Percentiles rank a stretch among this genome's conserved stretches.
phyloP scores from a whole-genome alignment of 2,797 vertebrate species.

The Anableps anableps region DNA sequence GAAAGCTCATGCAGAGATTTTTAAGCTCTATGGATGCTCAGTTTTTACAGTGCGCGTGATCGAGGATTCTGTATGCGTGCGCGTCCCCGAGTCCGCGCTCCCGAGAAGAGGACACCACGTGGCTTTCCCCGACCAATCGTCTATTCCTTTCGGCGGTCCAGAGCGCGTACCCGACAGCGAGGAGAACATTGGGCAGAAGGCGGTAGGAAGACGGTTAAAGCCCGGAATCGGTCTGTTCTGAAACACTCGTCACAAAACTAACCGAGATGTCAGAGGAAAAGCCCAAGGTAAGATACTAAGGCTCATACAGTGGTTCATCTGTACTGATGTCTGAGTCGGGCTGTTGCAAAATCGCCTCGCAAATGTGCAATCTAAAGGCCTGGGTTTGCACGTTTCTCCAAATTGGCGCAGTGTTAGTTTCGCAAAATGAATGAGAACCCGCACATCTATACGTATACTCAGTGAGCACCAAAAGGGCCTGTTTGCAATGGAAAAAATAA shows the following conservation, averaged over 20 bases:
- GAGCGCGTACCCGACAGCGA: slow-evolving; percentile 84
- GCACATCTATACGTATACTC: slow-evolving; percentile 7
- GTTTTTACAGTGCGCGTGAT: slow-evolving; percentile 52
- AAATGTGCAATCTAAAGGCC: slow-evolving; percentile 78
- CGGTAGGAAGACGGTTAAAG: slow-evolving; percentile 66
- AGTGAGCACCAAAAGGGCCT: not conserved
- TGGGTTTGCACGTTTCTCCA: slow-evolving; percentile 80
- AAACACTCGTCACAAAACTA: slow-evolving; percentile 50
- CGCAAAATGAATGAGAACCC: slow-evolving; percentile 78
- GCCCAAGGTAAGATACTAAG: slow-evolving; percentile 86
- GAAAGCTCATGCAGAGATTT: not conserved
- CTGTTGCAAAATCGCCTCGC: slow-evolving; percentile 37
- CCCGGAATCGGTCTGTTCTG: slow-evolving; percentile 30
- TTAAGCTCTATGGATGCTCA: not conserved
- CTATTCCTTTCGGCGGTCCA: slow-evolving; percentile 69
- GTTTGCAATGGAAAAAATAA: rapidly evolving
- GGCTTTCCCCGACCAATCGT: slow-evolving; percentile 76
- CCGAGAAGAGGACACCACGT: slow-evolving; percentile 76
- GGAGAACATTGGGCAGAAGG: slow-evolving; percentile 78
- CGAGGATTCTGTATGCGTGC: slow-evolving; percentile 62
- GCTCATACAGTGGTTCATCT: not conserved
- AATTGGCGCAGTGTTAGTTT: slow-evolving; percentile 82
- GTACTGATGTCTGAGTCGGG: not conserved
- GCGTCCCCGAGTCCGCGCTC: slow-evolving; percentile 75
- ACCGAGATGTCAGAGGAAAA: slow-evolving; percentile 91